Percentiles rank a stretch among this genome's conserved stretches.
Conservation (phyloP, 2,797 vertebrate genomes). For the Anolis apletophallus region DNA sequence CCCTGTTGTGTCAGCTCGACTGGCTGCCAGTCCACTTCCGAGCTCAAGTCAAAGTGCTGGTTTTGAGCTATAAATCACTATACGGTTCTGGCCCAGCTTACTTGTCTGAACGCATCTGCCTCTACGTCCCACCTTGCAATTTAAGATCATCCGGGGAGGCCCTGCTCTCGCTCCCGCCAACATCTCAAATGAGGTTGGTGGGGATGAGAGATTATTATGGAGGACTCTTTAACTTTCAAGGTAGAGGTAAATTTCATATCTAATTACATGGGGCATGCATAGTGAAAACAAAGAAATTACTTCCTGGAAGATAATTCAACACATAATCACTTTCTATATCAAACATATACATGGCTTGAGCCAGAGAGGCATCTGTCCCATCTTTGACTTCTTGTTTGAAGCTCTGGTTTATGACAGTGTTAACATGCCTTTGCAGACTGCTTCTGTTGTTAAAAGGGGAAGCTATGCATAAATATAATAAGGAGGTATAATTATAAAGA, state of each 20-base stretch:
- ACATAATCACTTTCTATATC: neutral
- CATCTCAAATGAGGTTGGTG: no score
- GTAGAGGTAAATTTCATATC: neutral
- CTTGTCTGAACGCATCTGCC: no score
- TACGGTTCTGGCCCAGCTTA: no score
- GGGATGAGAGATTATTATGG: no score
- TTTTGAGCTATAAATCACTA: no score
- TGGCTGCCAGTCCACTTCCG: no score
- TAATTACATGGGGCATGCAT: neutral
- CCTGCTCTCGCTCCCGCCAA: no score
- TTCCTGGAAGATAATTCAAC: no score
- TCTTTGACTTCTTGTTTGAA: neutral
- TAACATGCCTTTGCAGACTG: slow-evolving; percentile 11
- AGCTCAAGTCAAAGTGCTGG: no score
- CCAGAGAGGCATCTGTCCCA: neutral
- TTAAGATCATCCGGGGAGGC: no score
- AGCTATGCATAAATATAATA: slow-evolving; percentile 8
- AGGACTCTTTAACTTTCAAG: neutral
- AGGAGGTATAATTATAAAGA: neutral
- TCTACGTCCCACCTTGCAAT: no score
- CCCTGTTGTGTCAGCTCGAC: no score
- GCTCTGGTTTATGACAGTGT: neutral
- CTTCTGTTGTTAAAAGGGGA: neutral
- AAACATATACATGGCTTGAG: neutral
- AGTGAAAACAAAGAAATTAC: neutral